Conservation (phyloP, 2,113 vertebrate species). For the Syrmaticus mikado region DNA sequence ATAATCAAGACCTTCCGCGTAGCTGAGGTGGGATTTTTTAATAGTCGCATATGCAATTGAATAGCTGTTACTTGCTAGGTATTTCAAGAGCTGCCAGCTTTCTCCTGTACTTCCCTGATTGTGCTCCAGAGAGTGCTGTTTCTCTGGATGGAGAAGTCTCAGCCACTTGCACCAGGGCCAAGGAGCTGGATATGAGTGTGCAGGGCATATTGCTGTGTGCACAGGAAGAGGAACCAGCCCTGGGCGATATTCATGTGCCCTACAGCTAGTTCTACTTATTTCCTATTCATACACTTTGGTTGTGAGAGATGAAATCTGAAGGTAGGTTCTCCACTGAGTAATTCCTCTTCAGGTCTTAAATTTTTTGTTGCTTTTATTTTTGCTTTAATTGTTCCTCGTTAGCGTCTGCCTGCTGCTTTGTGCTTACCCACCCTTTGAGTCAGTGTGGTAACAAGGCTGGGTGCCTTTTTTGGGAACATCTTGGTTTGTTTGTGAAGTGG, state of each 20-base stretch:
- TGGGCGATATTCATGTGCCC: conserved; percentile 25
- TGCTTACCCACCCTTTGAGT: not conserved
- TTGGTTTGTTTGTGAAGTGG: not conserved
- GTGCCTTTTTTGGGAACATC: not conserved
- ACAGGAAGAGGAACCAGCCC: conserved; percentile 32
- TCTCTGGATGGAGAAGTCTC: not conserved
- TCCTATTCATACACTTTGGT: not conserved
- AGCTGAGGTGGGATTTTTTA: not conserved
- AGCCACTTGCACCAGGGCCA: not conserved
- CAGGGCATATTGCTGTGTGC: conserved; percentile 23
- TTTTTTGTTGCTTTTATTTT: conserved; percentile 3
- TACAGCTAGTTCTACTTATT: conserved; percentile 30
- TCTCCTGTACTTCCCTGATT: conserved; percentile 1
- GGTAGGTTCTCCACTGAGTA: conserved; percentile 15
- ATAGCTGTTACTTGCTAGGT: not conserved
- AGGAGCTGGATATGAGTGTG: not conserved
- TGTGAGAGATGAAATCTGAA: conserved; percentile 1
- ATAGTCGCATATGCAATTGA: not conserved
- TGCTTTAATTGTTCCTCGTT: conserved; percentile 34
- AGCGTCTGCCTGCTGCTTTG: not conserved
- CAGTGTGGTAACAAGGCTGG: accelerated
- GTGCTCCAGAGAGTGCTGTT: conserved; percentile 76
- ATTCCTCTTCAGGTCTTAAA: conserved; percentile 6
- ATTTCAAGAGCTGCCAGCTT: not conserved
- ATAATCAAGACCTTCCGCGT: not conserved